phyloP scores from a whole-genome alignment of 2,797 vertebrate species.

The Emydoidea blandingii region DNA sequence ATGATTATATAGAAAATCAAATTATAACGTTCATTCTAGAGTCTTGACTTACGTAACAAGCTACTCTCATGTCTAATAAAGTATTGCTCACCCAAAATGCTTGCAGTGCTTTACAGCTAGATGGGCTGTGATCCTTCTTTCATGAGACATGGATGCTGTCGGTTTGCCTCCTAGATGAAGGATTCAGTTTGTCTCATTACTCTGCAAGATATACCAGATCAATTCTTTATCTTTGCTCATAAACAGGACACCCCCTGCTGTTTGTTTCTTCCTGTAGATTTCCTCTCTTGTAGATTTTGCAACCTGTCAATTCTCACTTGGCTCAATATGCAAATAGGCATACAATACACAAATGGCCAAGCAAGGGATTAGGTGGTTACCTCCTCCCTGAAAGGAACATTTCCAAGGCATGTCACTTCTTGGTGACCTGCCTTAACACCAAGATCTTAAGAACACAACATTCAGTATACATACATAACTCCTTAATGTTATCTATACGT shows the following conservation, averaged over 20 bases:
- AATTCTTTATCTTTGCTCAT: neutral
- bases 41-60: neutral
- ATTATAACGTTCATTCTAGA: neutral
- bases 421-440: neutral
- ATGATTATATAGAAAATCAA: neutral
- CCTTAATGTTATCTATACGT: neutral
- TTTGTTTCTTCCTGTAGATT: neutral
- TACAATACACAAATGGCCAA: neutral
- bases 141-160: neutral
- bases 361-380: neutral
- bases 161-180: too few species aligned
- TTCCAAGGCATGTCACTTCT: neutral
- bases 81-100: neutral
- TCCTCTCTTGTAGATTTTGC: neutral
- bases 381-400: neutral
- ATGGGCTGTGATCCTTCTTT: neutral
- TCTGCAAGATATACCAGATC: neutral
- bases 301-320: too few species aligned
- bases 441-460: neutral
- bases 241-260: neutral
- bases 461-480: neutral
- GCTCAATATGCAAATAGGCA: neutral
- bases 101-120: neutral
- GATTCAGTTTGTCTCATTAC: neutral
- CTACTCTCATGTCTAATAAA: neutral